These are phyloP conservation scores for Cetonia aurata DNA, from an alignment of 2,888 invertebrate genomes.

Conservation along the genomic window DNA sequence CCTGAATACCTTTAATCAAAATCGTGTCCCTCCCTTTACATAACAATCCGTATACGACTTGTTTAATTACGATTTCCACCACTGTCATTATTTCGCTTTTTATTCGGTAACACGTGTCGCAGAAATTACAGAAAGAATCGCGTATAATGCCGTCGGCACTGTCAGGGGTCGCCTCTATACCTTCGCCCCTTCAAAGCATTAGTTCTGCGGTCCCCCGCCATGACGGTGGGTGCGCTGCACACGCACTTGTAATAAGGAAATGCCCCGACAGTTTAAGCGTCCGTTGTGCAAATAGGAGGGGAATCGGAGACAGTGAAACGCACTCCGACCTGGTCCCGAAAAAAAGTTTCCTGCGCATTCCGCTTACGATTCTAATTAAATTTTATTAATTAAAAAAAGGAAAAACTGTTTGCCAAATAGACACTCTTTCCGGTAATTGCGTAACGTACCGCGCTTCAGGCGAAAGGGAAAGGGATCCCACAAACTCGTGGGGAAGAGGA, in stretches of 20 bases:
- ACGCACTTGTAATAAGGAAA: constrained; percentile 54
- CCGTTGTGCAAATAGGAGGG: constrained; percentile 46
- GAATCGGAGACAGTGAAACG: constrained; percentile 17
- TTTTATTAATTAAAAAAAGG: constrained; percentile 42
- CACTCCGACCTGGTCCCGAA: constrained; percentile 5
- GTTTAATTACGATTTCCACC: constrained; percentile 37
- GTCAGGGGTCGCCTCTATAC: constrained; percentile 31
- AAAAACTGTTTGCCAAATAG: constrained; percentile 40
- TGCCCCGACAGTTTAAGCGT: constrained; percentile 52
- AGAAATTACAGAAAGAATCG: constrained; percentile 44
- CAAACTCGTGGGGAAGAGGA: constrained; percentile 2
- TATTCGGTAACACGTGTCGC: constrained; percentile 38
- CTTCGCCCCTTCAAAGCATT: neutral
- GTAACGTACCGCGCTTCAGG: constrained; percentile 1
- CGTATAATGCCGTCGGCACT: constrained; percentile 30
- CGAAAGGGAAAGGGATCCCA: neutral
- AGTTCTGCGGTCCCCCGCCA: constrained; percentile 27
- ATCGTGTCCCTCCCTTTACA: too few species aligned
- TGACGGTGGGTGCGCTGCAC: constrained; percentile 49
- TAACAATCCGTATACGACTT: constrained; percentile 25
- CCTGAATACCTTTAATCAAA: too few species aligned
- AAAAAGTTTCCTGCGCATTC: constrained; percentile 28
- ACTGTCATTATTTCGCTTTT: constrained; percentile 35
- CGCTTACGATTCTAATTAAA: constrained; percentile 38
- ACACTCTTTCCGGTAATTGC: constrained; percentile 34